phyloP scores from a whole-genome alignment of 1,140 invertebrate species.

The Cotesia chilonis region DNA sequence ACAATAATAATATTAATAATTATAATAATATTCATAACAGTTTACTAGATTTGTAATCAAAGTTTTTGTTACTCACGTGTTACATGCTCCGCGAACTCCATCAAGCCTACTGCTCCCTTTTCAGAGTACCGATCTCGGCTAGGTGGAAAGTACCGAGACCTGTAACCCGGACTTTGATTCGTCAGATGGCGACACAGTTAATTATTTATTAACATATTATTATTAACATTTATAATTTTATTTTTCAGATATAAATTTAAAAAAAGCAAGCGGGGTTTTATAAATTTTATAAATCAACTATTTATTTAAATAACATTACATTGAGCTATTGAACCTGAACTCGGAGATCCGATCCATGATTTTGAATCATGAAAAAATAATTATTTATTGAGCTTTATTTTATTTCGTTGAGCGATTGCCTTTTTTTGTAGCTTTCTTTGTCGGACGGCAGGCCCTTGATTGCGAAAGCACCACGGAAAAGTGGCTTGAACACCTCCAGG shows the following conservation, averaged over 20 bases:
- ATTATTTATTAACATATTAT: slow-evolving; percentile 9
- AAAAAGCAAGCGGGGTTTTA: too few species aligned
- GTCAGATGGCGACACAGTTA: slow-evolving; percentile 33
- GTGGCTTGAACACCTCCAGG: slow-evolving; percentile 72
- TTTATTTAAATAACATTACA: slow-evolving; percentile 1
- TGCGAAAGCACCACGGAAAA: slow-evolving; percentile 72
- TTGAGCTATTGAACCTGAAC: background rate
- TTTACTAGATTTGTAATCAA: background rate
- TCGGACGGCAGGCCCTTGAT: slow-evolving; percentile 71
- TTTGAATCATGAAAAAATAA: too few species aligned
- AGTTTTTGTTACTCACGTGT: slow-evolving; percentile 15
- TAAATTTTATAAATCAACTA: background rate
- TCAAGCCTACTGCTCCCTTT: slow-evolving; percentile 26
- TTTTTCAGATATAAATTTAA: background rate
- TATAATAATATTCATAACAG: background rate
- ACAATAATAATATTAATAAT: slow-evolving; percentile 1
- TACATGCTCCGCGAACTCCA: slow-evolving; percentile 5
- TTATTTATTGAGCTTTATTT: background rate
- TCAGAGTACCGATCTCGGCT: slow-evolving; percentile 7
- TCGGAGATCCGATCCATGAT: background rate
- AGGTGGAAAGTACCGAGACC: background rate
- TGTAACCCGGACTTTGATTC: background rate
- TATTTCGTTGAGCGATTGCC: slow-evolving; percentile 6
- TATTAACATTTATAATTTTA: background rate
- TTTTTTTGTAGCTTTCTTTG: slow-evolving; percentile 13